These are phyloP conservation scores for Erythrolamprus reginae DNA, from an alignment of 2,113 vertebrate genomes.

Conservation along the genomic window DNA sequence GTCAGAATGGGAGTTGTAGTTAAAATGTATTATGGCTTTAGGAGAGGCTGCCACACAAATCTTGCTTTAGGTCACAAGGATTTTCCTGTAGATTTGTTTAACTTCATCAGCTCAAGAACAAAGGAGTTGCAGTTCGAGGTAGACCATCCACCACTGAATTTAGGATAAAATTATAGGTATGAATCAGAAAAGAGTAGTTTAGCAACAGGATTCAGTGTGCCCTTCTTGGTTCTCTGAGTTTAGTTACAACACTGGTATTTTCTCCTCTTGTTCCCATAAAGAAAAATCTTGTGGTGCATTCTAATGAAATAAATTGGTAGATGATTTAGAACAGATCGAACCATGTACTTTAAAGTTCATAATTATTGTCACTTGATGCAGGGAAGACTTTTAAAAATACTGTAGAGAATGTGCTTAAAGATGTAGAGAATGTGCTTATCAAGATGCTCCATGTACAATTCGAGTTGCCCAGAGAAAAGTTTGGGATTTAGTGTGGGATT, in stretches of 20 bases:
- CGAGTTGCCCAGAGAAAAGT: not conserved
- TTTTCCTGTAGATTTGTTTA: not conserved
- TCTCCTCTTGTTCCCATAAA: not conserved
- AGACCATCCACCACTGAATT: not conserved
- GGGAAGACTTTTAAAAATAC: not conserved
- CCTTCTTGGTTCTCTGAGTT: not conserved
- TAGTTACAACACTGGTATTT: not conserved
- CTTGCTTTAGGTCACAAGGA: not conserved
- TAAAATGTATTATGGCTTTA: not conserved
- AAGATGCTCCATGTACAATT: not conserved
- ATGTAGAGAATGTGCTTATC: too few relatives aligned
- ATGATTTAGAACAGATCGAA: not conserved
- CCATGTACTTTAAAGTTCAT: not conserved
- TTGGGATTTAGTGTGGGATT: not conserved
- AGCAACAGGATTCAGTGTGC: not conserved
- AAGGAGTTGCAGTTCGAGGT: not conserved
- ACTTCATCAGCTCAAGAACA: not conserved
- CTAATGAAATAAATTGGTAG: not conserved
- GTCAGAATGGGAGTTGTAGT: not conserved
- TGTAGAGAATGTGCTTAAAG: not conserved
- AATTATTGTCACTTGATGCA: not conserved
- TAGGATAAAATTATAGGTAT: not conserved
- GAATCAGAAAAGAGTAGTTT: not conserved
- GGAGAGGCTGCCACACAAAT: not conserved
- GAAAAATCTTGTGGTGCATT: not conserved